phyloP scores from a whole-genome alignment of 2,888 invertebrate genomes.

The Chromoteleia sp. region DNA sequence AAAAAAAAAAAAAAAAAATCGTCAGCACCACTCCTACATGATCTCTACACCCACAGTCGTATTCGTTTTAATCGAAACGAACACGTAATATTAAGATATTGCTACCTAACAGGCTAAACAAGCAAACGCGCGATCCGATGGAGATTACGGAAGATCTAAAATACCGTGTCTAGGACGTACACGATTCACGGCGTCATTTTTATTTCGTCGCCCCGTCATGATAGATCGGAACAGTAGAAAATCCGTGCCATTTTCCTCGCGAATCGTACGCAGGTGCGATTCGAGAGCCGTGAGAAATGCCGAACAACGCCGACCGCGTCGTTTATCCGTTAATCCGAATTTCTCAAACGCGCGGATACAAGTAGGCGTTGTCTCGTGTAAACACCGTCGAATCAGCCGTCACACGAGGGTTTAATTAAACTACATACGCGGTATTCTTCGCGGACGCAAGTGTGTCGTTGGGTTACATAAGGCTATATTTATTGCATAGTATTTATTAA shows the following conservation, averaged over 20 bases:
- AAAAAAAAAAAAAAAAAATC: no score
- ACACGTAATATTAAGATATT: conserved; percentile 37
- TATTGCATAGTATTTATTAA: conserved; percentile 56
- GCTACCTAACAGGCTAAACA: conserved; percentile 27
- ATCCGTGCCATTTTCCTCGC: conserved; percentile 56
- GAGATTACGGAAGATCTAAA: conserved; percentile 42
- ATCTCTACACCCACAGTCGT: conserved; percentile 27
- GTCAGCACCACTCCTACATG: conserved; percentile 30
- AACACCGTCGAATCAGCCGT: conserved; percentile 68
- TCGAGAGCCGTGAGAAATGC: conserved; percentile 58
- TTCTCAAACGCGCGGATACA: conserved; percentile 45
- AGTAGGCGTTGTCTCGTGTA: conserved; percentile 62
- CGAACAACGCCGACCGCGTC: conserved; percentile 25
- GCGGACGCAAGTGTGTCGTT: conserved; percentile 77
- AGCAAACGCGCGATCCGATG: conserved; percentile 39
- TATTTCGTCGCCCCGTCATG: conserved; percentile 38
- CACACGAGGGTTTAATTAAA: conserved; percentile 73
- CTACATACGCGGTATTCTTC: conserved; percentile 32
- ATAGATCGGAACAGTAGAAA: conserved; percentile 50
- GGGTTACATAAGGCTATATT: conserved; percentile 75
- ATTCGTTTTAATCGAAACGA: conserved; percentile 14
- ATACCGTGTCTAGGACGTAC: conserved; percentile 10
- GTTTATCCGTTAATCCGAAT: conserved; percentile 64
- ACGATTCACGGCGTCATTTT: conserved; percentile 46
- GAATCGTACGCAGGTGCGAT: conserved; percentile 38